These are phyloP conservation scores for Glyptemys insculpta DNA, from an alignment of 2,797 vertebrate species.

Conservation along the genomic window DNA sequence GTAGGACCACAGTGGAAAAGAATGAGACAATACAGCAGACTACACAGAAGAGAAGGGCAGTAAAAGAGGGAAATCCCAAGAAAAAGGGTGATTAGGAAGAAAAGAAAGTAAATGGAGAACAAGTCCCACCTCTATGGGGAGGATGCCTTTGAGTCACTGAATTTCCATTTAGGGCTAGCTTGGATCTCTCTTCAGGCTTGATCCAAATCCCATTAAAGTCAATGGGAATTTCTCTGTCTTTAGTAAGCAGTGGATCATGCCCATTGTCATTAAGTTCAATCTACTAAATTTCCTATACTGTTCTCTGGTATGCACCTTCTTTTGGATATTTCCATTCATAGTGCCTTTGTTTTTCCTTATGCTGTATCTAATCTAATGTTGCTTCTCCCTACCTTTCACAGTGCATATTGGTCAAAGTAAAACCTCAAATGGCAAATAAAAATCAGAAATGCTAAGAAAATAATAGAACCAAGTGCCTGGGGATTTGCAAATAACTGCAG, in stretches of 20 bases:
- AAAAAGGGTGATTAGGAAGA: background rate
- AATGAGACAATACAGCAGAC: background rate
- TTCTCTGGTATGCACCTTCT: background rate
- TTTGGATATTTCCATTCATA: background rate
- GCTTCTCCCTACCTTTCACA: background rate
- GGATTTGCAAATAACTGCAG: background rate
- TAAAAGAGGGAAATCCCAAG: background rate
- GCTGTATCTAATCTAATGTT: background rate
- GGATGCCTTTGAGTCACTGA: background rate
- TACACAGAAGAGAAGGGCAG: background rate
- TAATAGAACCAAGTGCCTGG: background rate
- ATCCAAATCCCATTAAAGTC: background rate
- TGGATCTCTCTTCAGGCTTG: background rate
- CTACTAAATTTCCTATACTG: background rate
- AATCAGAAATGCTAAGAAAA: background rate
- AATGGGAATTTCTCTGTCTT: background rate
- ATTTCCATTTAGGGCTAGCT: background rate
- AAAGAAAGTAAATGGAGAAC: rapidly evolving
- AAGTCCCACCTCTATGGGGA: background rate
- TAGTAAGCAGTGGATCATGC: background rate
- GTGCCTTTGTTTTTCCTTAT: background rate
- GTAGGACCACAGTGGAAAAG: background rate
- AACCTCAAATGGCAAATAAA: background rate
- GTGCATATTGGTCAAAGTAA: background rate
- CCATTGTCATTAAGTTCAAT: background rate